These are phyloP conservation scores for Micrastur ruficollis DNA, from an alignment of 2,797 vertebrate species.

Conservation along the genomic window DNA sequence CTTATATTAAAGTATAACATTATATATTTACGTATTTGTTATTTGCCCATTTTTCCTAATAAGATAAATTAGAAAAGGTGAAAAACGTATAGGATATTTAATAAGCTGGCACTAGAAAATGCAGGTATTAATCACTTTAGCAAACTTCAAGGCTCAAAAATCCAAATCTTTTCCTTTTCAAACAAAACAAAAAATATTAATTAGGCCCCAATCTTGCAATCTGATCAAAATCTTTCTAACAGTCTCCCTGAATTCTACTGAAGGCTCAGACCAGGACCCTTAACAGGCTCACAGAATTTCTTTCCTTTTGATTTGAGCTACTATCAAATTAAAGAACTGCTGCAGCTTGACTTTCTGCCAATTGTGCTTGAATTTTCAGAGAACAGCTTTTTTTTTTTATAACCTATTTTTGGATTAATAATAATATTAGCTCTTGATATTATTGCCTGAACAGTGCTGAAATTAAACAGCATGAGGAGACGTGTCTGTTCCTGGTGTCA, in stretches of 20 bases:
- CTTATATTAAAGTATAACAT: not conserved
- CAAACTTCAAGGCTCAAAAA: not conserved
- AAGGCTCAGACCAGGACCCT: not conserved
- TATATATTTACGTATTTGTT: not conserved
- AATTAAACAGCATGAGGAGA: not conserved
- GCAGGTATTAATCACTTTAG: not conserved
- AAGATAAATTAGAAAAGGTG: not conserved
- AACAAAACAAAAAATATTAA: not conserved
- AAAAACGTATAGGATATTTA: not conserved
- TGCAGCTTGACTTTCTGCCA: not conserved
- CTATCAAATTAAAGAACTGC: not conserved
- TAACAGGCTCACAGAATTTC: not conserved
- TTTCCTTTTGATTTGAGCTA: not conserved
- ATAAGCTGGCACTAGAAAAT: not conserved
- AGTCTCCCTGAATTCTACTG: not conserved
- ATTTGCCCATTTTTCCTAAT: not conserved
- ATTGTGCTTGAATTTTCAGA: not conserved
- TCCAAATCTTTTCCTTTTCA: not conserved
- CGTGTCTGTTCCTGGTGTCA: not conserved
- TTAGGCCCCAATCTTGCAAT: not conserved
- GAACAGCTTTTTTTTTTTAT: not conserved
- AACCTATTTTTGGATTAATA: conserved; percentile 1
- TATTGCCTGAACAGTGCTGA: not conserved
- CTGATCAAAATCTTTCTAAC: not conserved
- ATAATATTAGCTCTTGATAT: not conserved